Conservation (phyloP, 2,888 invertebrate species). For the Melolontha melolontha region DNA sequence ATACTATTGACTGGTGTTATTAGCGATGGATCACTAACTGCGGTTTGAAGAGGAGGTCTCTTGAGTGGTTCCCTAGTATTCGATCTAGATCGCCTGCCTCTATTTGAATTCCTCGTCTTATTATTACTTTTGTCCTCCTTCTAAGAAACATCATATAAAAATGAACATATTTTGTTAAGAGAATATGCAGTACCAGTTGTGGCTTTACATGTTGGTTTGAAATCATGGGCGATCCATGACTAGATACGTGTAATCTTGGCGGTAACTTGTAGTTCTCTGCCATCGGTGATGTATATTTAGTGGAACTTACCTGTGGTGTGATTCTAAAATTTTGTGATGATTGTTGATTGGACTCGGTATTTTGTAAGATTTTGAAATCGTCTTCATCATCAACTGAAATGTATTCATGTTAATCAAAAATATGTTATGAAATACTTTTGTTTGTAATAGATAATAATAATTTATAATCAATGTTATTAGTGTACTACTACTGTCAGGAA, state of each 20-base stretch:
- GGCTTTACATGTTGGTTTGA: slow-evolving; percentile 22
- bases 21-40: slow-evolving; percentile 82
- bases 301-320: slow-evolving; percentile 53
- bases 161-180: slow-evolving; percentile 33
- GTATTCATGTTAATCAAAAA: slow-evolving; percentile 9
- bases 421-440: background rate
- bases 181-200: slow-evolving; percentile 31
- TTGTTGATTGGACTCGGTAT: slow-evolving; percentile 44
- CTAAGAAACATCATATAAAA: slow-evolving; percentile 44
- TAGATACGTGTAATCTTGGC: slow-evolving; percentile 29
- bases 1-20: slow-evolving; percentile 71
- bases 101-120: slow-evolving; percentile 59
- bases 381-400: slow-evolving; percentile 38
- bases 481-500: too few relatives aligned
- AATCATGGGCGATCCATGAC: slow-evolving; percentile 37
- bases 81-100: slow-evolving; percentile 67
- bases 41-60: slow-evolving; percentile 75
- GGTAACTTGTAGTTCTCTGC: slow-evolving; percentile 48
- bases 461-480: too few relatives aligned
- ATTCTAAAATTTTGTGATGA: slow-evolving; percentile 58
- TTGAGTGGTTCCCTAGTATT: slow-evolving; percentile 68
- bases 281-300: slow-evolving; percentile 61
- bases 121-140: slow-evolving; percentile 50
- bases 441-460: too few relatives aligned
- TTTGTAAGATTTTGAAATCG: slow-evolving; percentile 50